phyloP scores from a whole-genome alignment of 2,888 invertebrate species.

The Caradrina clavipalpis region DNA sequence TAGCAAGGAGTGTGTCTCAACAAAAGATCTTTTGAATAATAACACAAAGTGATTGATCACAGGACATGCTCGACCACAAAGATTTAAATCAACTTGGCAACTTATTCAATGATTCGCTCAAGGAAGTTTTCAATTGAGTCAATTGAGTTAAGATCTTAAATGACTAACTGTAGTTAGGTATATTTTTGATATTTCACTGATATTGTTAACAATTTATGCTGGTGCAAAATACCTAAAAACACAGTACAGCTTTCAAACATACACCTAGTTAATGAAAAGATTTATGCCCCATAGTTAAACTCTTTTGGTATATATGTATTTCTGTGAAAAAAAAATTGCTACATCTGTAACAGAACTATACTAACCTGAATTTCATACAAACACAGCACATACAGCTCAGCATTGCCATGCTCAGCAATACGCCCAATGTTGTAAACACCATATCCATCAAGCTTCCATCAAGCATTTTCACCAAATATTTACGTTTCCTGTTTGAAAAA shows the following conservation, averaged over 20 bases:
- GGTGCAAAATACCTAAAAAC: background rate
- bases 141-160: background rate
- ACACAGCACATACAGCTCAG: conserved; percentile 78
- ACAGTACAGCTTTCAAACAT: background rate
- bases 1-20: background rate
- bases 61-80: conserved; percentile 3
- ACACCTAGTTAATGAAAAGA: background rate
- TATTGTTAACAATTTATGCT: background rate
- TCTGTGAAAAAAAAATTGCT: background rate
- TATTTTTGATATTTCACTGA: background rate
- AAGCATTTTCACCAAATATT: conserved; percentile 34
- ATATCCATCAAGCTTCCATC: conserved; percentile 70
- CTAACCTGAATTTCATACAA: conserved; percentile 81
- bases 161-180: background rate
- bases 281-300: background rate
- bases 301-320: background rate
- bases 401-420: conserved; percentile 72
- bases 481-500: conserved; percentile 5
- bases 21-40: conserved; percentile 3
- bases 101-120: background rate
- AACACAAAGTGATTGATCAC: conserved; percentile 23
- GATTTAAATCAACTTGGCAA: background rate
- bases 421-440: conserved; percentile 70
- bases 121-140: conserved; percentile 45
- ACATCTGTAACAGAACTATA: conserved; percentile 15